phyloP scores from a whole-genome alignment of 2,113 vertebrate species.

The Rhea americana region DNA sequence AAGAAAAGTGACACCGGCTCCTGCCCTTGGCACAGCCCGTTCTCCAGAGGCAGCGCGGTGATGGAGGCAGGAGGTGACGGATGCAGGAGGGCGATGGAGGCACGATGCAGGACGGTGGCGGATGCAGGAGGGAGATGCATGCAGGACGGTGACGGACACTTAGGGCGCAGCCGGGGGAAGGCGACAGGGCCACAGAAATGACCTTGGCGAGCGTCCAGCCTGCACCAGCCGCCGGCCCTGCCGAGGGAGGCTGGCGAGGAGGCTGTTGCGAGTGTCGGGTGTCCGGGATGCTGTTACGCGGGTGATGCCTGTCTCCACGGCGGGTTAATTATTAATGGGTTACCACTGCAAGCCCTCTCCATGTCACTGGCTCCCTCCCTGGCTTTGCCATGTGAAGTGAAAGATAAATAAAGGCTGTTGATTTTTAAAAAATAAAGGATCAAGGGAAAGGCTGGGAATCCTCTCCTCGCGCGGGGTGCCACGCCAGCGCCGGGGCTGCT shows the following conservation, averaged over 20 bases:
- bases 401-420: conserved; percentile 44
- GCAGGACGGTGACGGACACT: not conserved
- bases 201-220: not conserved
- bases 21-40: not conserved
- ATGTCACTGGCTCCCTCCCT: conserved; percentile 15
- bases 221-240: not conserved
- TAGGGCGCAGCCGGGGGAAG: rapidly evolving
- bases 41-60: rapidly evolving
- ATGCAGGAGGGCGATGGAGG: too few species aligned
- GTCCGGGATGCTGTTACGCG: not conserved
- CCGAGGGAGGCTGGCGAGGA: rapidly evolving
- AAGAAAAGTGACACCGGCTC: not conserved
- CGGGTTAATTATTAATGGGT: conserved; percentile 35
- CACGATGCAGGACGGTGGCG: too few species aligned
- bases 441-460: not conserved
- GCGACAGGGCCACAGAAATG: not conserved
- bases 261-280: conserved; percentile 21
- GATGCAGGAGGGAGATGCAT: too few species aligned
- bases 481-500: not conserved
- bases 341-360: not conserved
- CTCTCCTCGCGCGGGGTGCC: not conserved
- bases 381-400: conserved; percentile 55
- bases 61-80: too few species aligned
- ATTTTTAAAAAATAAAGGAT: not conserved
- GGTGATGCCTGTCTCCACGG: not conserved